Conservation (phyloP, 2,797 vertebrate genomes). For the Lagodon rhomboides region DNA sequence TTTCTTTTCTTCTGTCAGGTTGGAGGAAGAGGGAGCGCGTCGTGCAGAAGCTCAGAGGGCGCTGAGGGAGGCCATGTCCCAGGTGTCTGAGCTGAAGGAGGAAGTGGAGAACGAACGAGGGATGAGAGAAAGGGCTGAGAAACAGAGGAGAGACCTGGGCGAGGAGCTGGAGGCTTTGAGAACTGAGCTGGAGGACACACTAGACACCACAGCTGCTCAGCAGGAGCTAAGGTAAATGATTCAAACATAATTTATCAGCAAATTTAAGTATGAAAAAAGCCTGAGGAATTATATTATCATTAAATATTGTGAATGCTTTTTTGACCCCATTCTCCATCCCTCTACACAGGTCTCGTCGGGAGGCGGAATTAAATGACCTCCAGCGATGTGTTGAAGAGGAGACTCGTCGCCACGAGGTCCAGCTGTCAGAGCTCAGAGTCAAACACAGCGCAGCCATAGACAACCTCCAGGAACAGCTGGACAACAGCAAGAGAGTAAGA, state of each 20-base stretch:
- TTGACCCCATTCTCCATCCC: background rate
- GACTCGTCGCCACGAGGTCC: conserved; percentile 85
- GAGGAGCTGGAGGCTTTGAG: conserved; percentile 94
- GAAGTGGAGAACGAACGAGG: conserved; percentile 91
- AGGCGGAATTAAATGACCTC: conserved; percentile 85
- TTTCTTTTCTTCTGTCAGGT: conserved; percentile 73
- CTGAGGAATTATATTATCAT: too few relatives aligned
- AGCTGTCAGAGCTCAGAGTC: conserved; percentile 86
- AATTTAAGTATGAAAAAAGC: too few relatives aligned
- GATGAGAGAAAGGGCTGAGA: conserved; percentile 91
- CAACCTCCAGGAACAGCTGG: conserved; percentile 87
- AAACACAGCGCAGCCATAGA: conserved; percentile 86
- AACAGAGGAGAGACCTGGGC: conserved; percentile 91
- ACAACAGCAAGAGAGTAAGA: conserved; percentile 87
- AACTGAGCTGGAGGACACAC: conserved; percentile 92
- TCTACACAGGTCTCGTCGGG: conserved; percentile 83
- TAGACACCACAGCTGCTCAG: conserved; percentile 93
- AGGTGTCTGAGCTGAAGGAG: conserved; percentile 92
- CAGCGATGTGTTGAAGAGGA: conserved; percentile 88
- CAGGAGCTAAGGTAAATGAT: conserved; percentile 90
- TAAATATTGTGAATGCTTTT: background rate
- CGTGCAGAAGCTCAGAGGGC: conserved; percentile 88
- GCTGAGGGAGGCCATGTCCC: conserved; percentile 89
- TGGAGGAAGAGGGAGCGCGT: conserved; percentile 89
- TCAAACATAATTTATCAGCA: background rate